Conservation (phyloP, 2,113 vertebrate species). For the Varanus komodoensis region DNA sequence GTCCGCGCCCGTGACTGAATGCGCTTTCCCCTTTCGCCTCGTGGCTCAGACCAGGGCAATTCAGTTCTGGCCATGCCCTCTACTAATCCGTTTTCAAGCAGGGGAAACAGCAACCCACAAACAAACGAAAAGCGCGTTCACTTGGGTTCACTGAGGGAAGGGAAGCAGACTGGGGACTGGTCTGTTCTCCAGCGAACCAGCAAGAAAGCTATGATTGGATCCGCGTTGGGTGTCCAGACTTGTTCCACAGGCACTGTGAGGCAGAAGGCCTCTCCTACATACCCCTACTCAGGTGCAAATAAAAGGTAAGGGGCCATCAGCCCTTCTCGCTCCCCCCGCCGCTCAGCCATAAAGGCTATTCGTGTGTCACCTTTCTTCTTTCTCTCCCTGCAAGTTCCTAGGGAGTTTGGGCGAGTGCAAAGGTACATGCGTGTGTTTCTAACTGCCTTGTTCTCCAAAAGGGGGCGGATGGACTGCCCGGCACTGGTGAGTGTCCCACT, state of each 20-base stretch:
- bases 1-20: not conserved
- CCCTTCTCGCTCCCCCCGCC: not conserved
- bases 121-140: not conserved
- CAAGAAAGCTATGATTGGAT: not conserved
- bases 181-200: not conserved
- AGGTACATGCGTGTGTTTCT: too few species aligned
- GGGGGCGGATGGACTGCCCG: too few species aligned
- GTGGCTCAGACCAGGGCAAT: not conserved
- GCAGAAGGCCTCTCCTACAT: too few species aligned
- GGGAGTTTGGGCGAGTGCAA: too few species aligned
- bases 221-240: not conserved
- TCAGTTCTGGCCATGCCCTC: not conserved
- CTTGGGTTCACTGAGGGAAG: not conserved
- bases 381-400: not conserved
- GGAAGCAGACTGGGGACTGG: too few species aligned
- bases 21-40: not conserved
- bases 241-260: not conserved
- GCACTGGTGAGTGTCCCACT: not conserved
- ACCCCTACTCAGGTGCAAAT: not conserved
- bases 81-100: too few species aligned
- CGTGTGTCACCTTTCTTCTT: not conserved
- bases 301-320: not conserved
- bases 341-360: not conserved
- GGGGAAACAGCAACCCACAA: not conserved
- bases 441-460: not conserved